Evolutionary conservation across 2,113 vertebrate species (phyloP), one percentile per base, ranked within the genome.

Genomic region (Spheniscus mendiculus): DNA sequence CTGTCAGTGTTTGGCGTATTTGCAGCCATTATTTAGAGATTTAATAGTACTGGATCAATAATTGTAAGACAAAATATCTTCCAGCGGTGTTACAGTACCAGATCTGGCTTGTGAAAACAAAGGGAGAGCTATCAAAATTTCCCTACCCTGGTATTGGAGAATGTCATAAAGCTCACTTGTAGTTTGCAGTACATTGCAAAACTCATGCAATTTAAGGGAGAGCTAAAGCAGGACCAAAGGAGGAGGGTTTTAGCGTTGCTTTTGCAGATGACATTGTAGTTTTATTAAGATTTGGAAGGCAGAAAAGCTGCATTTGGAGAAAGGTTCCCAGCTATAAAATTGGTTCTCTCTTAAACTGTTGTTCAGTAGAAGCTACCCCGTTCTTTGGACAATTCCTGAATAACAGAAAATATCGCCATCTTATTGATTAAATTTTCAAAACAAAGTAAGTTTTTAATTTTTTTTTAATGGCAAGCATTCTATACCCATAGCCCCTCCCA

Each of bases 1-100:
- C 87, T 96, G 93, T 97, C 96, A 93, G 83, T 93, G 83, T 42
- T 59, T 97, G 97, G 76, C 66, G 89, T 12, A n/a, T 97, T 82
- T 95, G 90, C 65, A 97, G 90, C 65, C 78, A 56, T 87, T 95
- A 71, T 95, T 95, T 96, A 85, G 93, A 19, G 30, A 77, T 89
- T 92, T 97, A 73, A 36, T 85, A 85, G 73, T 58, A 49, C 8
- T 21, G 50, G 69, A 80, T 96, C 94, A 94, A 83, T 98, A 83
- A 76, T 65, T 89, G 63, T 83, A 95, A 94, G 93, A 81, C 78
- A 89, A 58, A 90, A 83, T 82, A 78, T 30, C 69, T 87, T 96
- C 71, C 32, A 58, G 38, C 10, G 4, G 27, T 77, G 42, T 80
- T 53, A 63, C 65, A 73, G 56, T 36, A 44, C 22, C 12, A 77